Evolutionary conservation across 2,888 invertebrate genomes (phyloP).

Genomic region (Nebria salina): DNA sequence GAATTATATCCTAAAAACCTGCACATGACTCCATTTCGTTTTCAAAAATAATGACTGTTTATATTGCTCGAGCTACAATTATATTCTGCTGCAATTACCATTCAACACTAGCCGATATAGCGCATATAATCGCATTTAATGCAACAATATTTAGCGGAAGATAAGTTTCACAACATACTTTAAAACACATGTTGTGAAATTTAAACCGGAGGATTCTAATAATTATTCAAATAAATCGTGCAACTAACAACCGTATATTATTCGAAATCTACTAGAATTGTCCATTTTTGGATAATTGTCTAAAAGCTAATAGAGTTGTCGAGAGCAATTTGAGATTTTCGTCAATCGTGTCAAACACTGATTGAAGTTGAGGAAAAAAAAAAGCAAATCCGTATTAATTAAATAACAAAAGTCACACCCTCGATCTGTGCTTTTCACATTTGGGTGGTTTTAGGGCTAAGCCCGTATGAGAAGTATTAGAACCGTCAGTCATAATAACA

Average conservation of each 20-base stretch:
- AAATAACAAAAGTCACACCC: not conserved
- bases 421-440: not conserved
- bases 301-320: too few relatives aligned
- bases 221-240: too few relatives aligned
- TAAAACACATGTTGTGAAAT: not conserved
- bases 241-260: too few relatives aligned
- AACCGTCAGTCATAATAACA: slow-evolving; percentile 52
- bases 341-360: not conserved
- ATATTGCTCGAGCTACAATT: not conserved
- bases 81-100: not conserved
- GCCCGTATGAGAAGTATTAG: not conserved
- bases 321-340: not conserved
- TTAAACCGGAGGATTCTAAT: not conserved
- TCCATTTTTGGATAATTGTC: too few relatives aligned
- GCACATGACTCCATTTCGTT: not conserved
- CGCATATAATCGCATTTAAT: not conserved
- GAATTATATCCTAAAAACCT: not conserved
- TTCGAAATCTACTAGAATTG: too few relatives aligned
- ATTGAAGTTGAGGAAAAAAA: not conserved
- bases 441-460: not conserved
- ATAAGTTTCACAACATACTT: not conserved
- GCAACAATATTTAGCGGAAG: not conserved
- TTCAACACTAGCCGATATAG: not conserved
- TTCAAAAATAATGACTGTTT: not conserved
- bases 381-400: not conserved